phyloP scores from a whole-genome alignment of 2,797 vertebrate species.

The Rhinella marina region DNA sequence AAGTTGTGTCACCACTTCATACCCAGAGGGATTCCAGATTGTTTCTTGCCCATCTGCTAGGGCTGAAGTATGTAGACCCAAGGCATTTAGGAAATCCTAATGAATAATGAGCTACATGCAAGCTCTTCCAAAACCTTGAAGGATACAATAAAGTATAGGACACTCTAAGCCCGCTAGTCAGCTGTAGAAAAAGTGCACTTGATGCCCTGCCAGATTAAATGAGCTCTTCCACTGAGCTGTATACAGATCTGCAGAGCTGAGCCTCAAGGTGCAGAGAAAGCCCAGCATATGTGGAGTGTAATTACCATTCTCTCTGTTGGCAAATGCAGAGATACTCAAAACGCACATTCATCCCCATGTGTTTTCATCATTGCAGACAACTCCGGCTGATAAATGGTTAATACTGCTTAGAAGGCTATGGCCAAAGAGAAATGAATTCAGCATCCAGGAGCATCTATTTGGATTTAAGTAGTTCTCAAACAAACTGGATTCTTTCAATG shows the following conservation, averaged over 20 bases:
- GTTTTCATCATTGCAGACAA: slow-evolving; percentile 2
- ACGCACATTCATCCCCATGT: not conserved
- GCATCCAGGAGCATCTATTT: not conserved
- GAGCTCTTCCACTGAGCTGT: not conserved
- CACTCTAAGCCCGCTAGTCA: slow-evolving; percentile 9
- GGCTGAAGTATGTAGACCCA: slow-evolving; percentile 18
- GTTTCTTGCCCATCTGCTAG: slow-evolving; percentile 39
- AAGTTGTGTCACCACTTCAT: slow-evolving; percentile 25
- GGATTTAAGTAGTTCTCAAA: not conserved
- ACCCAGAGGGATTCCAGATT: slow-evolving; percentile 19
- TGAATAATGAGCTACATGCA: slow-evolving; percentile 46
- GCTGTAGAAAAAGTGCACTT: slow-evolving; percentile 47
- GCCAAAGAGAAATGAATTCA: not conserved
- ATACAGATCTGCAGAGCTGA: slow-evolving; percentile 52
- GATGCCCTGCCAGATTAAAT: slow-evolving; percentile 42
- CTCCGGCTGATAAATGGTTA: slow-evolving; percentile 17
- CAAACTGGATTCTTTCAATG: not conserved
- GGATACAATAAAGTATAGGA: slow-evolving; percentile 34
- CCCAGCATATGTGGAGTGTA: slow-evolving; percentile 55
- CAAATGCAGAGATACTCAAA: slow-evolving; percentile 22
- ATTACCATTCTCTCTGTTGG: slow-evolving; percentile 10
- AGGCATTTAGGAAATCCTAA: slow-evolving; percentile 30
- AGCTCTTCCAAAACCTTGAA: slow-evolving; percentile 33
- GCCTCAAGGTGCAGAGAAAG: slow-evolving; percentile 37
- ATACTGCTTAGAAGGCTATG: not conserved